These are phyloP conservation scores for Nomada ruficornis DNA, from an alignment of 2,888 invertebrate genomes.

Conservation along the genomic window DNA sequence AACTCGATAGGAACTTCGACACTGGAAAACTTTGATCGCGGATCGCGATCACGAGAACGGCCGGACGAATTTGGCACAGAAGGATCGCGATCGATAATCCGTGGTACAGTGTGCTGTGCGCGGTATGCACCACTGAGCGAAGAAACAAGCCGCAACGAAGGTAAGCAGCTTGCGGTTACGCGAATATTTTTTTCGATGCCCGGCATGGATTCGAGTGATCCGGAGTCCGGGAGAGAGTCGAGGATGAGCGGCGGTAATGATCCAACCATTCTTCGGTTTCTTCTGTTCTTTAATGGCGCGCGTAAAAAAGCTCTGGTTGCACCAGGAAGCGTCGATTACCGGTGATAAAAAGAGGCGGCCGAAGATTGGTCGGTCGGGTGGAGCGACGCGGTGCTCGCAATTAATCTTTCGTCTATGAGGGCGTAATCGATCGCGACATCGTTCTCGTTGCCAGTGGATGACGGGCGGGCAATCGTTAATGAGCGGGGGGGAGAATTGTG, in stretches of 20 bases:
- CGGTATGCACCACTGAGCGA: slow-evolving; percentile 28
- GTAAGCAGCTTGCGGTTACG: slow-evolving; percentile 39
- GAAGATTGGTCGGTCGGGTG: neutral
- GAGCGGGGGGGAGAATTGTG: neutral
- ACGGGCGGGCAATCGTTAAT: slow-evolving; percentile 1
- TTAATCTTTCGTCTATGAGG: neutral
- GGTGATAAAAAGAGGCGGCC: neutral
- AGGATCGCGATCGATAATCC: slow-evolving; percentile 32
- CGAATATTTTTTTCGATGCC: slow-evolving; percentile 19
- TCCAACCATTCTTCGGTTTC: neutral
- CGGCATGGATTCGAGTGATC: slow-evolving; percentile 21
- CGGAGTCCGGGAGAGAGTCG: neutral
- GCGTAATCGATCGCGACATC: neutral
- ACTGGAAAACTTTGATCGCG: neutral
- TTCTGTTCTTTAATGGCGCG: slow-evolving; percentile 3
- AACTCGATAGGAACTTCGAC: slow-evolving; percentile 38
- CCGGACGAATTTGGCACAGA: neutral
- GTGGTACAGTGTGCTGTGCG: neutral
- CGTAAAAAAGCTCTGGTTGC: neutral
- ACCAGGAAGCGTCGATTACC: slow-evolving; percentile 12
- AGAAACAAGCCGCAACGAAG: slow-evolving; percentile 57
- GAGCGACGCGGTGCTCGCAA: slow-evolving; percentile 8
- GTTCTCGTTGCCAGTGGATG: neutral
- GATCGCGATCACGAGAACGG: neutral
- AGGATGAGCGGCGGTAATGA: slow-evolving; percentile 15